These are phyloP conservation scores for Argopecten irradians DNA, from an alignment of 1,140 invertebrate genomes.

Conservation along the genomic window DNA sequence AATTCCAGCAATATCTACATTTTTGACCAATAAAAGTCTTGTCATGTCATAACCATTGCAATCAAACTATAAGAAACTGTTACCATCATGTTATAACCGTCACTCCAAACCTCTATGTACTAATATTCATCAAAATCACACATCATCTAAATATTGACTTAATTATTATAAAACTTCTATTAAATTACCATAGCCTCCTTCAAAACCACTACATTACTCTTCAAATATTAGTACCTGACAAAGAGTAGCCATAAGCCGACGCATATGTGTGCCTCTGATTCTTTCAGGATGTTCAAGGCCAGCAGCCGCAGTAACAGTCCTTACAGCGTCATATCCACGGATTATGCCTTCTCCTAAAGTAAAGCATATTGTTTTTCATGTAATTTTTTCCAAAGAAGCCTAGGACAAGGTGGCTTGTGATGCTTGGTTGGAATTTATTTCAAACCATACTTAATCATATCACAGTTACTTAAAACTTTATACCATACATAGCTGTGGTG, in stretches of 20 bases:
- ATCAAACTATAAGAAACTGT: no score
- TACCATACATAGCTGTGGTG: background rate
- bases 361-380: background rate
- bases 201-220: no score
- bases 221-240: constrained; percentile 19
- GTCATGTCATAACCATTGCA: no score
- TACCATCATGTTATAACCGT: no score
- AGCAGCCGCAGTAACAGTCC: background rate
- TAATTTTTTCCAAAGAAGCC: background rate
- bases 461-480: background rate
- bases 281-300: constrained; percentile 28
- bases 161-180: no score
- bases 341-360: background rate
- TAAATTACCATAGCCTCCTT: no score
- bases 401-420: background rate
- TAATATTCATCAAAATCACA: no score
- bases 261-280: constrained; percentile 33
- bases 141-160: no score
- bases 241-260: constrained; percentile 37
- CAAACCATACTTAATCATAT: background rate
- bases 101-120: no score
- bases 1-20: no score
- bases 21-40: no score
- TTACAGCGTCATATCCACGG: background rate
- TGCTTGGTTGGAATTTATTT: background rate